Base-by-base conservation (phyloP, 2,797 vertebrate species). In the Falco novaeseelandiae region DNA sequence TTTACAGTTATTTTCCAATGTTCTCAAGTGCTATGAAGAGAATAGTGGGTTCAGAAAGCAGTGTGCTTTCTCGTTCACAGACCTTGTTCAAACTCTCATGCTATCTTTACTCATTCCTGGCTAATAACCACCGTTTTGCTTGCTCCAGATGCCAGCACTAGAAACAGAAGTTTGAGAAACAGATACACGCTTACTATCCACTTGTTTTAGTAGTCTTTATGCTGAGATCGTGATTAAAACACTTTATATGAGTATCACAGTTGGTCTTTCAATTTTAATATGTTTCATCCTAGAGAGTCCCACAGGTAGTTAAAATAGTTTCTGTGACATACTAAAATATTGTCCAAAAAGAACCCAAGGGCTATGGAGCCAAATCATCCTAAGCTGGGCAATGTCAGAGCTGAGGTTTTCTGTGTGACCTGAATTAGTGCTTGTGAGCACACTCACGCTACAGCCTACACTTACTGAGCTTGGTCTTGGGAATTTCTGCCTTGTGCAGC, bases 401-500 rank as follows among this genome's bases (percentile, higher is more conserved):
- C 5, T 20, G 55, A 72, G 49, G 20, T 76, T 90, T 87, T 48
- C 25, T 0, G 0, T 49, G 40, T 0, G 13, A 83, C 26, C 6
- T 34, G 19, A 69, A 38, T 65, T 9, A 40, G 57, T 66, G 17
- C 17, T 44, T 66, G 12, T 38, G 21, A 23, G 8, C 27, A 13
- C 16, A 2, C 20, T 8, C 22, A 6, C 14, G n/a, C 12, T 52
- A 18, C 29, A 84, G 49, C 30, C 62, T 87, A 38, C 42, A 15
- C 14, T 88, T 55, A 30, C 21, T 2, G 4, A 81, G 59, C 18
- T 38, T 42, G 8, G 25, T 72, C 25, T 78, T 66, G 55, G 80
- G n/a, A 83, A 70, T 32, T 46, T 55, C n/a, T 9, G 4, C 34
- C 27, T 69, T 0, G 0, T 29, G 36, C 16, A 63, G 46, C 29